A percentile compares a stretch with the other conserved stretches of the same genome.
phyloP scores from a whole-genome alignment of 2,113 vertebrate species.

The Odontesthes bonariensis region DNA sequence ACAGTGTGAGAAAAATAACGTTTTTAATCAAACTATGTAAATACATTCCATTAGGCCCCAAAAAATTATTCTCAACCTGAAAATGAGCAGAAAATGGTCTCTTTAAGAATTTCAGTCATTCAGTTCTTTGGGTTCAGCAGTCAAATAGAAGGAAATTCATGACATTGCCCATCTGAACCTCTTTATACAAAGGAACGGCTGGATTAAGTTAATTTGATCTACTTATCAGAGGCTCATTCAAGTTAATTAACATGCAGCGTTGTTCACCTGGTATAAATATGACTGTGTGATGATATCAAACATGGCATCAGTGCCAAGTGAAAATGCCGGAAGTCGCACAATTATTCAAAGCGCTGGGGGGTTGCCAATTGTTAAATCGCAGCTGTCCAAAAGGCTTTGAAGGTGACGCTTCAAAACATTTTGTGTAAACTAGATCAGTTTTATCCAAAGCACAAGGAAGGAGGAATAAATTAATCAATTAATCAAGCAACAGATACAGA shows the following conservation, averaged over 20 bases:
- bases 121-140: background rate
- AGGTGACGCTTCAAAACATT: background rate
- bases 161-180: background rate
- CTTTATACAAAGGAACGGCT: background rate
- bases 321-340: background rate
- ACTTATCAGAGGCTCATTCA: slow-evolving; percentile 1
- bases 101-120: too few species aligned
- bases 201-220: background rate
- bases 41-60: too few species aligned
- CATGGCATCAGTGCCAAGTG: background rate
- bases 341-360: background rate
- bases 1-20: too few species aligned
- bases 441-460: background rate
- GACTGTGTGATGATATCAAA: background rate
- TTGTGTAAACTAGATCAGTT: background rate
- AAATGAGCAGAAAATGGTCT: too few species aligned
- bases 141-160: background rate
- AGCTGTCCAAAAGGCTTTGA: background rate
- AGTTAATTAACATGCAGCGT: slow-evolving; percentile 3
- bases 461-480: background rate
- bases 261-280: slow-evolving; percentile 1
- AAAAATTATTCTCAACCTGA: too few species aligned
- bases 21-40: too few species aligned
- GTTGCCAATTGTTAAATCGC: background rate
- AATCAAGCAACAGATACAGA: background rate